Evolutionary conservation across 2,797 vertebrate genomes (phyloP), one percentile per base, ranked within the genome.

Genomic region (Cichlasoma orientale): DNA sequence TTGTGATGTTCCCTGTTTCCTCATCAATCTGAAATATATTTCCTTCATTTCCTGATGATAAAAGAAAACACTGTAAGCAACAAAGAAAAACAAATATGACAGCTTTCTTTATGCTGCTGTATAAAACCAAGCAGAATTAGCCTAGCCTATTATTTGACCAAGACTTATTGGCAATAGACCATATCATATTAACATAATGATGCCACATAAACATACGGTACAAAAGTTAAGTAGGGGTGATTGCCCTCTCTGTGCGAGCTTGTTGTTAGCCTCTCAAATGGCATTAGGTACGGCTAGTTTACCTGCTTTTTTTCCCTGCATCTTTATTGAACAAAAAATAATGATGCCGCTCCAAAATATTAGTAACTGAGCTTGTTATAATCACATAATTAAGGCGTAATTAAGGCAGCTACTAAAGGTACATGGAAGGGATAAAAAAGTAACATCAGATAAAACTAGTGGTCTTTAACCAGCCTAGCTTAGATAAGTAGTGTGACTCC

Each of bases 1-100:
- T 97, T 7, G 96, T 97, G 86, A 99, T 95, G 87, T 98, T 98
- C 55, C 98, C 98, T 0, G 95, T 95, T 21, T 92, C 83, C 13
- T 85, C 82, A 12, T 94, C 80, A 5, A 99, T 93, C 74, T 91
- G 90, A 87, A 99, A 99, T 6, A 95, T 93, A 2, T 78, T 79
- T 0, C 95, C 92, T 38, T 92, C 96, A 1, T 96, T 95, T 82
- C 96, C 96, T 96, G 82, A 38, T 8, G 23, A 66, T 41, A 3
- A 63, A 56, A 41, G 33, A 12, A 77, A 52, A 44, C 4, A 69
- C 1, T 9, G 23, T 56, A 9, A 56, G 19, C 21, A 8, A 54
- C 4, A 31, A 19, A 79, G 74, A 75, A 52, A 13, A 50, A 8
- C 19, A 41, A 5, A 47, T 50, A 5, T 19, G 25, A 47, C 23